Evolutionary conservation across 2,113 vertebrate genomes (phyloP), one percentile per base, ranked within the genome.

Genomic region (Hippolais icterina): DNA sequence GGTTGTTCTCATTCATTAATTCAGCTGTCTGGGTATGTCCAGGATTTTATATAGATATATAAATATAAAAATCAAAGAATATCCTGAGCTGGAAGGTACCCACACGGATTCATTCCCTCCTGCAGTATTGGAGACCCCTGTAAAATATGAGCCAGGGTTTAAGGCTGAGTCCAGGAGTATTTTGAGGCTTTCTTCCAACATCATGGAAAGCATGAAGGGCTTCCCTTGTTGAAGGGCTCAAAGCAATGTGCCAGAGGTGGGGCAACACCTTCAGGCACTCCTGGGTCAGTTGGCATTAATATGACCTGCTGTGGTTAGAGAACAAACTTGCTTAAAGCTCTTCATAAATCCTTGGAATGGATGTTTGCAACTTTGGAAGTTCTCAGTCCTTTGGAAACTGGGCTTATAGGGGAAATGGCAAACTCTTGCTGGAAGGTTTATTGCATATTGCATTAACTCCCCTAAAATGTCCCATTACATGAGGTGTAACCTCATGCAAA

Each of bases 71-170:
- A 53, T 6, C 49, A 28, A 9, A 24, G 31, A 37, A 14, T 63
- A 14, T 24, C 15, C 71, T 63, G 49, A 56, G 10, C 1, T 90
- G 35, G 31, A 77, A 42, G 35, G 25, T 15, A 49, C 12, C 6
- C 25, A 41, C 8, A 10, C 0, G 1, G 16, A 25, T 44, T 23
- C 17, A 14, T 29, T 28, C 17, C 11, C 4, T 25, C 17, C 59
- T 74, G n/a, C 33, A 23, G 14, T 24, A 25, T n/a, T 54, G 42
- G 29, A 84, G 35, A 57, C 19, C 4, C 5, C 42, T 65, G 39
- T 3, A 41, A 15, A 15, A 10, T 15, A 2, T 6, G 27, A 52
- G 27, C 10, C 14, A 17, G n/a, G 33, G 10, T 56, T 74, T 50
- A 57, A n/a, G 12, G 19, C 19, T 14, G 42, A 63, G 7, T 19